Conservation (phyloP, 2,797 vertebrate species). For the Microchirus variegatus region DNA sequence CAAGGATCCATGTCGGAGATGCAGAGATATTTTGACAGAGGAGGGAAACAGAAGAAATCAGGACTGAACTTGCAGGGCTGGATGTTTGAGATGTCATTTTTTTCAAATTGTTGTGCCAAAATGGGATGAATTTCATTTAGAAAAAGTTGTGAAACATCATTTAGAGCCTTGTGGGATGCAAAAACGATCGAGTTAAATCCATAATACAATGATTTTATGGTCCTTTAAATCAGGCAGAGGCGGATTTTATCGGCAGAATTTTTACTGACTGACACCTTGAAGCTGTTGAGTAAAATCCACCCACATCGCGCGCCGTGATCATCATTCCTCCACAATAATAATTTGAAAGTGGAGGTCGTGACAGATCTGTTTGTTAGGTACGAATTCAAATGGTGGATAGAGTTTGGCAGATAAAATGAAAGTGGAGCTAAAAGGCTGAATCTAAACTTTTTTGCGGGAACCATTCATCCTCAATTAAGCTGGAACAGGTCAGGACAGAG, state of each 20-base stretch:
- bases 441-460: slow-evolving; percentile 44
- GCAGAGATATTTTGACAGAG: too few relatives aligned
- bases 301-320: slow-evolving; percentile 36
- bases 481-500: slow-evolving; percentile 45
- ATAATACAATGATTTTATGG: background rate
- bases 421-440: slow-evolving; percentile 23
- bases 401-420: slow-evolving; percentile 10
- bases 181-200: background rate
- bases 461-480: slow-evolving; percentile 45
- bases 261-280: slow-evolving; percentile 22
- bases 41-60: too few relatives aligned
- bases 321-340: slow-evolving; percentile 22
- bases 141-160: slow-evolving; percentile 17
- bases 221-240: slow-evolving; percentile 13
- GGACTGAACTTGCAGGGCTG: too few relatives aligned
- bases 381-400: slow-evolving; percentile 23
- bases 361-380: slow-evolving; percentile 35
- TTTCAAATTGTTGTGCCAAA: too few relatives aligned
- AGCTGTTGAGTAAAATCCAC: slow-evolving; percentile 41
- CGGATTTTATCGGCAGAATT: slow-evolving; percentile 12
- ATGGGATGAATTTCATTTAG: background rate
- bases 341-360: slow-evolving; percentile 21
- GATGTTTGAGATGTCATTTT: background rate
- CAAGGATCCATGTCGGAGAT: background rate
- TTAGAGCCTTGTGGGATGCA: background rate